Evolutionary conservation across 1,140 invertebrate genomes (phyloP), one percentile per base, ranked within the genome.

Genomic region (Aplysia californica): DNA sequence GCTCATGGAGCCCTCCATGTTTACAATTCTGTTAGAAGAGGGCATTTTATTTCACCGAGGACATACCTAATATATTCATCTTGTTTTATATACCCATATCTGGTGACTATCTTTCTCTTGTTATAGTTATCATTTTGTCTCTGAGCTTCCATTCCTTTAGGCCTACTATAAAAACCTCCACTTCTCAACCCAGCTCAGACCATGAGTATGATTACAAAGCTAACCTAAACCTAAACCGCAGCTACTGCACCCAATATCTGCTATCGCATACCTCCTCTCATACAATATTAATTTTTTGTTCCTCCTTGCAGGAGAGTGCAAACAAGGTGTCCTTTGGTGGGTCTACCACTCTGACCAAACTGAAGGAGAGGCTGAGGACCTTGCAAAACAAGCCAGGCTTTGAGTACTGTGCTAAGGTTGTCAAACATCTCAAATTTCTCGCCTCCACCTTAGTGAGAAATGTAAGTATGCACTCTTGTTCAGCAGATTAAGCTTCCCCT

Each of bases 381-480:
- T 29, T 76, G 6, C 69, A 76, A 58, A 18, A 66, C 55, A 73
- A 76, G 23, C 55, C 79, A 18, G 86, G 84, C 0, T 89, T 79
- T 67, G 26, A 35, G 4, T 86, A 88, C 70, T 79, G 80, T 23
- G 10, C 35, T 41, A 68, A 67, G 15, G 72, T 90, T 18, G 83
- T 81, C 3, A 78, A 79, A 33, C 88, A 89, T 73, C 77, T 88
- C 56, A 82, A 85, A 56, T 79, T 85, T 69, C 82, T 90, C 38
- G 89, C 86, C 36, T 88, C 87, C 76, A 78, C 82, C 0, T 80
- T 84, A 2, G 83, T 90, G 5, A 83, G 89, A 79, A 90, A 90
- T 82, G 88, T 89, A 77, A 83, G 82, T 83, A 6, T 18, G 64
- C 15, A 18, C 38, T 10, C 38, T 3, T 35, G 10, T 6, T 4